Evolutionary conservation across 1,140 invertebrate genomes (phyloP).

Genomic region (Chironomus striatipennis): DNA sequence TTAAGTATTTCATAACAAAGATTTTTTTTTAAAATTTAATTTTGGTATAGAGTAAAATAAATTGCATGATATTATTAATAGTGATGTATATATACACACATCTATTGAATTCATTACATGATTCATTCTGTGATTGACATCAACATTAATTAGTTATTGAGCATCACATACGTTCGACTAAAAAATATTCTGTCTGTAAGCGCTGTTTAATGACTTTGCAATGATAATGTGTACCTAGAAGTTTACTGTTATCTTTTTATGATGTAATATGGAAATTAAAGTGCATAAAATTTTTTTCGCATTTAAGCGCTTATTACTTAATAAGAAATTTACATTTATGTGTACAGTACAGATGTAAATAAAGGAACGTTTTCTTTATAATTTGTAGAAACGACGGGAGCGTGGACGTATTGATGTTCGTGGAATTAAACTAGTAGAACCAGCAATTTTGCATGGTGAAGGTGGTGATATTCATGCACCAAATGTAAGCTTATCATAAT

Average conservation of each 20-base stretch:
- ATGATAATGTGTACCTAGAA: neutral
- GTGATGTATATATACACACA: too few species aligned
- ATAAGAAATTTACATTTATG: neutral
- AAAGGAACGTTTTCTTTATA: conserved; percentile 26
- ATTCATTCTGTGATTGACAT: too few species aligned
- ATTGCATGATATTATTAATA: too few species aligned
- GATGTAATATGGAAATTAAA: neutral
- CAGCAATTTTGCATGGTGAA: conserved; percentile 50
- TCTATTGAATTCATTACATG: too few species aligned
- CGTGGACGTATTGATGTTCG: conserved; percentile 66
- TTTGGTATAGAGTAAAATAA: too few species aligned
- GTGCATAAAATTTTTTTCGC: neutral
- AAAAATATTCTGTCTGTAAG: neutral
- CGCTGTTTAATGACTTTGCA: neutral
- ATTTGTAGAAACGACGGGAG: conserved; percentile 60
- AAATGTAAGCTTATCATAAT: conserved; percentile 33
- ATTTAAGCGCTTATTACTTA: neutral
- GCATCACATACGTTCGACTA: too few species aligned
- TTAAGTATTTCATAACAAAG: too few species aligned
- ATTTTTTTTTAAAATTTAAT: too few species aligned
- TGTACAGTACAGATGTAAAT: neutral
- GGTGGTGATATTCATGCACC: conserved; percentile 40
- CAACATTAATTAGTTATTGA: too few species aligned
- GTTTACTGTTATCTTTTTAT: neutral
- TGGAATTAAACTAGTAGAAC: conserved; percentile 65